Evolutionary conservation across 2,797 vertebrate genomes (phyloP).

Genomic region (Meriones psammophilus): DNA sequence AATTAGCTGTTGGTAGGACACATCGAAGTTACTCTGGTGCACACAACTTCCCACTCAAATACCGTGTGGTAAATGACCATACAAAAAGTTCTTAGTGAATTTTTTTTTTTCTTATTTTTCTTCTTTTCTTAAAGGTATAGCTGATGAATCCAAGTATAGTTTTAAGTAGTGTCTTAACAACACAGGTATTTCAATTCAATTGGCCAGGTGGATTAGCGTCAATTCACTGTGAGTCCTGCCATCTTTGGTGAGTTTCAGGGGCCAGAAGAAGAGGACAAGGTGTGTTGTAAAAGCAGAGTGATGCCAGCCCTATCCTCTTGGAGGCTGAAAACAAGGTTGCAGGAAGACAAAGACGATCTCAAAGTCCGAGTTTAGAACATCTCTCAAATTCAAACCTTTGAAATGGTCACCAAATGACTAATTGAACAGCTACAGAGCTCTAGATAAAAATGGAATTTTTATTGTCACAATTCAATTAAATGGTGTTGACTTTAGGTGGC

Average conservation of each 20-base stretch:
- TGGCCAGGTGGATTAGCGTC: neutral
- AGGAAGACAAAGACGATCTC: neutral
- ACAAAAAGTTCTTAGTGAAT: neutral
- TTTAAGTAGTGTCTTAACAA: neutral
- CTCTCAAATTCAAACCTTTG: neutral
- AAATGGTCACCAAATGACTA: neutral
- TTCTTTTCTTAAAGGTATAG: neutral
- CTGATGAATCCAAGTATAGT: neutral
- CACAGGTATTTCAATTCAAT: neutral
- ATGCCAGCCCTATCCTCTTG: too few species aligned
- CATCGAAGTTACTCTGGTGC: neutral
- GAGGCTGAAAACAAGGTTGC: neutral
- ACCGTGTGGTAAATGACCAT: neutral
- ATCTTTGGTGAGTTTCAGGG: neutral
- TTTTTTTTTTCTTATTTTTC: neutral
- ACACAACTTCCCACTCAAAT: neutral
- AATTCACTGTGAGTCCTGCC: neutral
- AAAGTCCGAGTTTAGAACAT: neutral
- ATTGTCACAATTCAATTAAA: conserved; percentile 64
- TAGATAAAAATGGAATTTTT: conserved; percentile 77
- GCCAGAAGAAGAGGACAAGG: neutral
- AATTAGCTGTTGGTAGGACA: neutral
- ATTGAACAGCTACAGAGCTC: conserved; percentile 41
- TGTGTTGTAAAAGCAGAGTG: neutral
- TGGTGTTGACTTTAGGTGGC: conserved; percentile 67